These are phyloP conservation scores for Triplophysa siluroides DNA, from an alignment of 2,113 vertebrate genomes.

Conservation along the genomic window DNA sequence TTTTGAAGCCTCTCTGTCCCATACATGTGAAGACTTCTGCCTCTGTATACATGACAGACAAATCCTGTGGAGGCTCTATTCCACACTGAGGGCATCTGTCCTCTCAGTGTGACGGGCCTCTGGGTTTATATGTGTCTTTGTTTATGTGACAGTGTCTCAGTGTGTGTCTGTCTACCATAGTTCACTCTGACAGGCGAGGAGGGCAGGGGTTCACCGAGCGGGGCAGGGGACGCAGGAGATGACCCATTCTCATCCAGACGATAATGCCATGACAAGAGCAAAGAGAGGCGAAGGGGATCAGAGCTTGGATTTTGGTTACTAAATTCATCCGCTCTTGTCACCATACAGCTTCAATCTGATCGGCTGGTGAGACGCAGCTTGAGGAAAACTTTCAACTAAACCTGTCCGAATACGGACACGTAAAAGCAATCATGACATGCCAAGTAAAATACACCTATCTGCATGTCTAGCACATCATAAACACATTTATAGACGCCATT, in stretches of 20 bases:
- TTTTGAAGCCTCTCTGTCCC: background rate
- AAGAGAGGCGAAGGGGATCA: constrained; percentile 20
- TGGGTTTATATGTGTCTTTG: constrained; percentile 42
- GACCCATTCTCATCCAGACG: constrained; percentile 40
- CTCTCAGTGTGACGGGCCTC: constrained; percentile 38
- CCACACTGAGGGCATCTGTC: constrained; percentile 39
- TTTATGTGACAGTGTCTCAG: constrained; percentile 35
- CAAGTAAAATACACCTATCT: background rate
- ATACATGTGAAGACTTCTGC: background rate
- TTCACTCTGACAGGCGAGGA: constrained; percentile 55
- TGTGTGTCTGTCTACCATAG: constrained; percentile 53
- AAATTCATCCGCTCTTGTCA: background rate
- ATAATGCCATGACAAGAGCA: constrained; percentile 52
- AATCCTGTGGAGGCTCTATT: constrained; percentile 8
- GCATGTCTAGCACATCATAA: background rate
- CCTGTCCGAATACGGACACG: too few species aligned
- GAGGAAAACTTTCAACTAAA: too few species aligned
- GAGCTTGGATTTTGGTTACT: background rate
- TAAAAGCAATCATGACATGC: background rate
- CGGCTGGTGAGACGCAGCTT: background rate
- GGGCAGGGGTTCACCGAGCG: background rate
- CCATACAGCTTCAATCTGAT: background rate
- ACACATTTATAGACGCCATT: constrained; percentile 11
- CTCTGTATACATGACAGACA: constrained; percentile 22
- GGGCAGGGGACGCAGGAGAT: constrained; percentile 35